Percentiles rank a stretch among this genome's conserved stretches.
phyloP scores from a whole-genome alignment of 1,140 invertebrate species.

The Brachionus calyciflorus region DNA sequence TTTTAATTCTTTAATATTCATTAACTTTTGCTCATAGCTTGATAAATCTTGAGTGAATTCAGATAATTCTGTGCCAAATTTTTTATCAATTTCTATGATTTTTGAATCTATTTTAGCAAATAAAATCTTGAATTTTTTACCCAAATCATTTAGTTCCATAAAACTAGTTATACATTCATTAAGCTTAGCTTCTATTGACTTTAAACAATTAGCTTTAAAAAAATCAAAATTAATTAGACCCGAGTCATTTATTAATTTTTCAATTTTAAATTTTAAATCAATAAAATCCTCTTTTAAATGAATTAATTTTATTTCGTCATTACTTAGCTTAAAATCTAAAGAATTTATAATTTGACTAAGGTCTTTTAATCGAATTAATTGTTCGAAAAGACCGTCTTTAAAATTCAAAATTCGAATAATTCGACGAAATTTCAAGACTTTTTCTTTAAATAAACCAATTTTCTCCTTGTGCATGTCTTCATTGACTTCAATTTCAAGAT shows the following conservation, averaged over 20 bases:
- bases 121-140: background rate
- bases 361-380: background rate
- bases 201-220: background rate
- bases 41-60: background rate
- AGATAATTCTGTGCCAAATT: background rate
- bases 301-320: background rate
- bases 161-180: background rate
- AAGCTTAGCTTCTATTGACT: background rate
- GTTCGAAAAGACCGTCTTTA: constrained; percentile 10
- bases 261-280: background rate
- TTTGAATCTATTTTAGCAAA: background rate
- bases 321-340: constrained; percentile 13
- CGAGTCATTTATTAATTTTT: background rate
- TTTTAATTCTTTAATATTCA: background rate
- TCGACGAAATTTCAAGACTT: background rate
- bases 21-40: background rate
- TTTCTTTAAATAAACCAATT: background rate
- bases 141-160: background rate
- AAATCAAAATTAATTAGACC: background rate
- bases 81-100: background rate
- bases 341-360: background rate
- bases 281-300: constrained; percentile 21
- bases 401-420: background rate
- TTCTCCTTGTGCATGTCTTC: background rate
- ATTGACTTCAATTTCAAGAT: background rate